Evolutionary conservation across 2,113 vertebrate species (phyloP).

Genomic region (Sturnus vulgaris): DNA sequence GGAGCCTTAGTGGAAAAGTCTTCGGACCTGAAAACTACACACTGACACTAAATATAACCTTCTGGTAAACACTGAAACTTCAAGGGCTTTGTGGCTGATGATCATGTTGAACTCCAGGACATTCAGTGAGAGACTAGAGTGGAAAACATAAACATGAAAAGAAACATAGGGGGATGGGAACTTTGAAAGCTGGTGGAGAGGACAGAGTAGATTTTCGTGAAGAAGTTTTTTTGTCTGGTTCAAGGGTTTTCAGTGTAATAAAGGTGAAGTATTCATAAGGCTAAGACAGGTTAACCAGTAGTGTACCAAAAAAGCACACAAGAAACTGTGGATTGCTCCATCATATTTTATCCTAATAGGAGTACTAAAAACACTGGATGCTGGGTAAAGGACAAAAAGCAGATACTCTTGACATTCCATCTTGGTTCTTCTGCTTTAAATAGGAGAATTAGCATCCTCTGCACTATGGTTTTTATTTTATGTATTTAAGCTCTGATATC

Average conservation of each 20-base stretch:
- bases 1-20: not conserved
- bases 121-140: not conserved
- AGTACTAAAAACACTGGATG: not conserved
- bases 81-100: conserved; percentile 31
- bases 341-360: not conserved
- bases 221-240: not conserved
- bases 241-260: not conserved
- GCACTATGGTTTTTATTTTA: not conserved
- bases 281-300: not conserved
- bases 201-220: not conserved
- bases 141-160: conserved; percentile 28
- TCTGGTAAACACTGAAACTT: conserved; percentile 45
- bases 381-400: not conserved
- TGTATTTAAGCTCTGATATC: not conserved
- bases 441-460: not conserved
- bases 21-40: not conserved
- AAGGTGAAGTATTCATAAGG: not conserved
- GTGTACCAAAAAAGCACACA: not conserved
- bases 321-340: not conserved
- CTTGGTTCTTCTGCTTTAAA: not conserved
- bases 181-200: not conserved
- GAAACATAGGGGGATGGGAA: not conserved
- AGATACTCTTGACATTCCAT: not conserved
- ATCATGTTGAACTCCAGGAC: not conserved
- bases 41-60: conserved; percentile 19